Percentiles rank a stretch among this genome's conserved stretches.
phyloP scores from a whole-genome alignment of 2,888 invertebrate genomes.

The Zhuqinia jingwanae region DNA sequence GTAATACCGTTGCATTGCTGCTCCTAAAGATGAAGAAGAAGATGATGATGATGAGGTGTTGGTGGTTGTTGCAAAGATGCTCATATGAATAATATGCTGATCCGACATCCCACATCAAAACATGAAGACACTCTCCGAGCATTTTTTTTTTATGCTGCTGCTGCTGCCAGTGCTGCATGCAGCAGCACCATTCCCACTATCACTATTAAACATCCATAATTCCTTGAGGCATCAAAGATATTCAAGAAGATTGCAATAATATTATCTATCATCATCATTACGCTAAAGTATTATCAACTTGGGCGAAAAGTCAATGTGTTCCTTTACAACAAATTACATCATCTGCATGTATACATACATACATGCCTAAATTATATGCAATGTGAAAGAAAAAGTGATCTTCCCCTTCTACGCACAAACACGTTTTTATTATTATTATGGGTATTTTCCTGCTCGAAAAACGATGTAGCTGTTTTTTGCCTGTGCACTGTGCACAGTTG shows the following conservation, averaged over 20 bases:
- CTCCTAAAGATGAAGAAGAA: slow-evolving; percentile 9
- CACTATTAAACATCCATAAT: slow-evolving; percentile 24
- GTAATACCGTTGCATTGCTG: slow-evolving; percentile 5
- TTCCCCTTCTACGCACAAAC: background rate
- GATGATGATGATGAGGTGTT: slow-evolving; percentile 9
- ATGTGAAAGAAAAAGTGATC: too few relatives aligned
- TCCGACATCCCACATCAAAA: slow-evolving; percentile 36
- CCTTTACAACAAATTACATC: background rate
- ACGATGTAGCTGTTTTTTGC: background rate
- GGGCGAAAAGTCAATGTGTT: slow-evolving; percentile 14
- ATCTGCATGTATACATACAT: background rate
- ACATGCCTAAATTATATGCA: background rate
- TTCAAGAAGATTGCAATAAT: slow-evolving; percentile 57
- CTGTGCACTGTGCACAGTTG: background rate
- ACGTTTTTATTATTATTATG: slow-evolving; percentile 3
- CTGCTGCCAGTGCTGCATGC: too few relatives aligned
- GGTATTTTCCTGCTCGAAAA: background rate
- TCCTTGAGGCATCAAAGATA: slow-evolving; percentile 38
- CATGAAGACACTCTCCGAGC: background rate
- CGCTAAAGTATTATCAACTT: slow-evolving; percentile 25
- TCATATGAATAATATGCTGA: too few relatives aligned
- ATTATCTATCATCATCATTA: slow-evolving; percentile 43
- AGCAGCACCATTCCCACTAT: slow-evolving; percentile 12
- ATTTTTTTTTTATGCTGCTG: background rate
- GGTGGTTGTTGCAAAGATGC: background rate